Evolutionary conservation across 1,140 invertebrate genomes (phyloP), one percentile per base, ranked within the genome.

Genomic region (Sarcophaga peregrina): DNA sequence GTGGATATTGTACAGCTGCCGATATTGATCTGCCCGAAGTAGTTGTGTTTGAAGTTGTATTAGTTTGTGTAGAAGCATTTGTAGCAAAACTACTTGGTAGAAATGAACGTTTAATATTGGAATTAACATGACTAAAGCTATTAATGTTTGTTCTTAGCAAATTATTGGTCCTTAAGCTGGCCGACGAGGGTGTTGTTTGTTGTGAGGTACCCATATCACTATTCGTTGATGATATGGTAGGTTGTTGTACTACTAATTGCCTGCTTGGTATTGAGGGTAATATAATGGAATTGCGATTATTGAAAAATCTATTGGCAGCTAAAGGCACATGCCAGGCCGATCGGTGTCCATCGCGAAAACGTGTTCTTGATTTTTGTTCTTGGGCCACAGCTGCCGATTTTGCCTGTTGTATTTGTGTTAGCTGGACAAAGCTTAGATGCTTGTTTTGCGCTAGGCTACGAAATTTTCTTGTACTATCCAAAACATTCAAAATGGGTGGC

Each of bases 401-500:
- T 15, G 87, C 86, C 25, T 86, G 85, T 82, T 90, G 86, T 45
- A 89, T 86, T 75, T 88, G 88, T 3, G 88, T 90, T 10, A 90
- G 84, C 68, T 90, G 88, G 7, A 90, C 88, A 82, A 90, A 90
- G 48, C 88, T 90, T 0, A 86, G 84, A 54, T 89, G 88, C 81
- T 89, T 87, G 0, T 87, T 84, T 37, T 87, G 54, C 13, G 87
- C 85, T 10, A 83, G 48, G 17, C 62, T 80, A 1, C 87, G 86
- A 82, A 90, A 90, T 13, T 86, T 85, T 8, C 86, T 84, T 73
- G 86, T 89, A 5, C 86, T 86, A 48, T 90, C 88, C 25, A 90
- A 54, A 5, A 90, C 87, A 73, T 90, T 90, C 0, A 90, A 82
- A 62, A 90, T 90, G 17, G 89, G 89, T 15, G 89, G 89, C 89